Evolutionary conservation across 2,113 vertebrate species (phyloP), one percentile per base, ranked within the genome.

Genomic region (Pseudonaja textilis): DNA sequence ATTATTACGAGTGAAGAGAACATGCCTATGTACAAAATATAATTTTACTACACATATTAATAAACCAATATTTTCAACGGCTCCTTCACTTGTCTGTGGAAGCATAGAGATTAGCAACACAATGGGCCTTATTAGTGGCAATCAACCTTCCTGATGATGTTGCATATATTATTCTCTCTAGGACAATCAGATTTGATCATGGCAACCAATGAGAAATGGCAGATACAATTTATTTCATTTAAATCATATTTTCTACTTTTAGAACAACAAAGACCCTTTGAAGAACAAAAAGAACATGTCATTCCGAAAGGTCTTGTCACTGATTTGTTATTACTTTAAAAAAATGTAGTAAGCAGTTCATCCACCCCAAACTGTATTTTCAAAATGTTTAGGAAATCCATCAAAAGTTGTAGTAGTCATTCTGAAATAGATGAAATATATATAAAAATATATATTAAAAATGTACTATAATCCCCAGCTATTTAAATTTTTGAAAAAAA

Each of bases 351-450:
- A 90, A 87, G 5, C 34, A 22, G 91, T 85, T 95, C 90, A 93
- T 7, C 47, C 4, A 10, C 5, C 74, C 57, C 57, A 94, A 81
- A 69, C 93, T 8, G 3, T 0, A 7, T 25, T 92, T 29, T 90
- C 64, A 91, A 55, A 90, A 87, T 52, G 85, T 89, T 96, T 88
- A 87, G 74, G 74, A 92, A 90, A 95, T 93, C 90, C 94, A 94
- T 61, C 45, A 74, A 89, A 95, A 87, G 92, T 55, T 85, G 94
- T 93, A 95, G 95, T 90, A 52, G 87, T 87, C 45, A 86, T 57
- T 95, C 93, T 91, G 16, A 85, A 89, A 90, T 93, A 96, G 94
- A 95, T 90, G 90, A 96, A 95, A 50, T n/a, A n/a, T n/a, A n/a
- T n/a, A n/a, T n/a, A n/a, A n/a, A n/a, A n/a, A n/a, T n/a, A n/a